Evolutionary conservation across 2,797 vertebrate species (phyloP).

Genomic region (Calcarius lapponicus): DNA sequence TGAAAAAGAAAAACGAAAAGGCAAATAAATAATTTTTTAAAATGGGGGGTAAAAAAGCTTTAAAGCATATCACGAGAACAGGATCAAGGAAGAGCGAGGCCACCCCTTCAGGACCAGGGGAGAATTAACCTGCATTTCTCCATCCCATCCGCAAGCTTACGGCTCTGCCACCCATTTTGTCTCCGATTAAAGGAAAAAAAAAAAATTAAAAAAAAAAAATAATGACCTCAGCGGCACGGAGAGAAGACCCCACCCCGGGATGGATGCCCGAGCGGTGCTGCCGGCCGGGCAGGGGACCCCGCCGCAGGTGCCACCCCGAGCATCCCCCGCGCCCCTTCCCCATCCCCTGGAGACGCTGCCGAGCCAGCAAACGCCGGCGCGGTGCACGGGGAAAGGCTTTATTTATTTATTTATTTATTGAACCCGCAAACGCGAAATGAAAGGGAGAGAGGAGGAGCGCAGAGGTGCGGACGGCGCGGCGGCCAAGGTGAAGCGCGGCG

Average conservation of each 20-base stretch:
- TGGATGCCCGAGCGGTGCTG: not conserved
- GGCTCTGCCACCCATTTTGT: constrained; percentile 56
- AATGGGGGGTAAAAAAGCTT: rapidly evolving
- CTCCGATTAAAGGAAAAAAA: not conserved
- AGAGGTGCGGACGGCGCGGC: not conserved
- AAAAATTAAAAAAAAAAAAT: not conserved
- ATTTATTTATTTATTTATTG: not conserved
- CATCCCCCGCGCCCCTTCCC: not conserved
- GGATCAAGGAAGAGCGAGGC: constrained; percentile 33
- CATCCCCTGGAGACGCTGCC: not conserved
- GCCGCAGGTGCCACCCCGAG: constrained; percentile 9
- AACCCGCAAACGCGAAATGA: not conserved
- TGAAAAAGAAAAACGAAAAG: no score
- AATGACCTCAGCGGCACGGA: rapidly evolving
- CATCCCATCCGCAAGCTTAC: not conserved
- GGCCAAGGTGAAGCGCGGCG: constrained; percentile 34
- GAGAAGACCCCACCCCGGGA: not conserved
- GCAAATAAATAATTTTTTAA: not conserved
- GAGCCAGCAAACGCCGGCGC: not conserved
- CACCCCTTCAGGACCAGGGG: constrained; percentile 20
- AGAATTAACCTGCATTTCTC: constrained; percentile 52
- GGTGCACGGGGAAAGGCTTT: no score
- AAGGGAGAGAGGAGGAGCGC: not conserved
- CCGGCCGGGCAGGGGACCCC: not conserved
- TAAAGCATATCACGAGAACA: constrained; percentile 16